Percentiles rank a stretch among this genome's conserved stretches.
These are phyloP conservation scores for Lordiphosa collinella DNA, from an alignment of 1,140 invertebrate species.

Conservation along the genomic window DNA sequence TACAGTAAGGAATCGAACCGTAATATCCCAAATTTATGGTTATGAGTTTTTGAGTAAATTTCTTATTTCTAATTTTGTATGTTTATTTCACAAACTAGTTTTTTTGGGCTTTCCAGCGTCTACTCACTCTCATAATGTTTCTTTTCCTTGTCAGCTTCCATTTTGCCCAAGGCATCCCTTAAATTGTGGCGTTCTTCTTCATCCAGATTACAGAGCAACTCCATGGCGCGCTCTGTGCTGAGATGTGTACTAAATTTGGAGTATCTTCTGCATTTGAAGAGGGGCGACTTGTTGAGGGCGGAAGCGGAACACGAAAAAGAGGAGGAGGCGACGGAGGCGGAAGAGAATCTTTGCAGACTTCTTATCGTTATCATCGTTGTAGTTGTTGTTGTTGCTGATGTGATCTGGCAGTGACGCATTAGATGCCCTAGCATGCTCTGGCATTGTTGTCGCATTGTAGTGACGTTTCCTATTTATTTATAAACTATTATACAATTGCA, in stretches of 20 bases:
- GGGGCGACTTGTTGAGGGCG: background rate
- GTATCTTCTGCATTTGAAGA: constrained; percentile 18
- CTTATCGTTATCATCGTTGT: background rate
- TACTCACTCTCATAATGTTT: constrained; percentile 56
- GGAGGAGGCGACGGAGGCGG: background rate
- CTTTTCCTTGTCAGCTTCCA: constrained; percentile 57
- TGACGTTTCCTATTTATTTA: constrained; percentile 5
- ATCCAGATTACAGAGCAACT: constrained; percentile 55
- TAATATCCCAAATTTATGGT: no score
- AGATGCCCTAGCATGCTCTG: constrained; percentile 17
- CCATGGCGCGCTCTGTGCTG: constrained; percentile 49
- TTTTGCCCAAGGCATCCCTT: constrained; percentile 39
- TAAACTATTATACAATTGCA: constrained; percentile 8
- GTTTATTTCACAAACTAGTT: no score
- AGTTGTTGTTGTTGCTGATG: constrained; percentile 3
- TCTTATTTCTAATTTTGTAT: no score
- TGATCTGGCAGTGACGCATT: constrained; percentile 23
- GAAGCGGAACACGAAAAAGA: background rate
- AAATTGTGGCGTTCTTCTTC: constrained; percentile 54
- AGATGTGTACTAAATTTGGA: constrained; percentile 56
- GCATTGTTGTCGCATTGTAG: constrained; percentile 37
- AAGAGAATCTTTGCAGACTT: background rate
- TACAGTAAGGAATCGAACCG: no score
- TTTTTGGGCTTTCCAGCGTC: no score
- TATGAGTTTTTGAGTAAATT: no score